Evolutionary conservation across 2,888 invertebrate species (phyloP).

Genomic region (Lasioglossum villosulum): DNA sequence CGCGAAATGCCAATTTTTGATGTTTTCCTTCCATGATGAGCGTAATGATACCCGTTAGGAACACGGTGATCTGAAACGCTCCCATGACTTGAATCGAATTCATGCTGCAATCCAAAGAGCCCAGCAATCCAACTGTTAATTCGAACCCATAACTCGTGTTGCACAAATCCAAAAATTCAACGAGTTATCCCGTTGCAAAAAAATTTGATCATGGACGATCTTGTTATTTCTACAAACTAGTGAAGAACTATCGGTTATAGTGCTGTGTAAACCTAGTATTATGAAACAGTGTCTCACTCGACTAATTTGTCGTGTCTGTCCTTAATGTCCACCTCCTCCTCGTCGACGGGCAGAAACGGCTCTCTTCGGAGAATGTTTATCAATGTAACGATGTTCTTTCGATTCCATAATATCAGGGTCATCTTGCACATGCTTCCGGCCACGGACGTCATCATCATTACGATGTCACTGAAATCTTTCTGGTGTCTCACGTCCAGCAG

Average conservation of each 20-base stretch:
- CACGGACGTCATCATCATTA: constrained; percentile 61
- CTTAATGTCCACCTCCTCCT: constrained; percentile 37
- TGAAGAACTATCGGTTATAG: too few species aligned
- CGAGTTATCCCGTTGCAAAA: too few species aligned
- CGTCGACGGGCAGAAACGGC: constrained; percentile 30
- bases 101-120: too few species aligned
- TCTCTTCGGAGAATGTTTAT: neutral
- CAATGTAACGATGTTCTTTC: constrained; percentile 32
- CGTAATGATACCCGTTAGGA: neutral
- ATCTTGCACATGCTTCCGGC: constrained; percentile 55
- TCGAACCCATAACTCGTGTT: too few species aligned
- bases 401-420: constrained; percentile 46
- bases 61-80: constrained; percentile 20
- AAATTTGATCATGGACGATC: too few species aligned
- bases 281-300: neutral
- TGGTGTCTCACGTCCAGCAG: constrained; percentile 34
- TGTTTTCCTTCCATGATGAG: constrained; percentile 20
- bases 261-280: too few species aligned
- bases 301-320: constrained; percentile 27
- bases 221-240: too few species aligned
- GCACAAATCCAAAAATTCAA: too few species aligned
- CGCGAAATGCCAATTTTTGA: constrained; percentile 19
- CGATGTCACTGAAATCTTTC: constrained; percentile 62
- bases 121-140: too few species aligned
- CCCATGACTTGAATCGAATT: neutral